Base-by-base conservation (phyloP, 2,888 invertebrate species). In the Coelinius sp. region DNA sequence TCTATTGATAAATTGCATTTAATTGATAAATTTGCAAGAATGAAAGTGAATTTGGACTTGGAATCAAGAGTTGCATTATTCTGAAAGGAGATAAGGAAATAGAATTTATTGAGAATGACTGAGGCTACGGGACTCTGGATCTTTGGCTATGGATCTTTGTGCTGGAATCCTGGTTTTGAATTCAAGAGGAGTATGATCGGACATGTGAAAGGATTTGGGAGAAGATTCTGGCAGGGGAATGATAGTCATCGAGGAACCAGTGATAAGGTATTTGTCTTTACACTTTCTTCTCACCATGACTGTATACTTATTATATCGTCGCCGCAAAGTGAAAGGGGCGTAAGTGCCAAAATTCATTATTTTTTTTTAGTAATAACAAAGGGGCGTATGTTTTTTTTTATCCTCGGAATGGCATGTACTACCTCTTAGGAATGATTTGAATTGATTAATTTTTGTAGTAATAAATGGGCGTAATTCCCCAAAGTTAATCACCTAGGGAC, bases 121-220 rank as follows among this genome's bases (percentile, higher is more conserved):
- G 74, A 65, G 22, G 31, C 71, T 46, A 73, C 56, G 72, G 89
- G 90, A 20, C 86, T 95, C 84, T 98, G 97, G 97, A 92, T 98
- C 25, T 98, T 98, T 85, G 98, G 97, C 0, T 98, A 98, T 83
- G 98, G 98, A 2, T 97, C 97, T 0, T 88, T 98, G 63, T 95
- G 97, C 88, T 98, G 98, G 98, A 92, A 95, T 88, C 96, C 96
- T 0, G 97, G 98, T 66, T 98, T 98, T 86, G 93, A 93, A 67
- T 97, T 93, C 85, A 91, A 92, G 80, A 92, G 93, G 82, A 94
- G 94, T 72, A 89, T 95, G 12, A 92, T 93, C 12, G 98, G 98
- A n/a, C 94, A 93, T 83, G 91, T 96, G 8, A 91, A 91, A 78
- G 97, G 96, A 1, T 97, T 92, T 86, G 90, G 92, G 8, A 90